Evolutionary conservation across 2,888 invertebrate species (phyloP).

Genomic region (Rhamnusium bicolor): DNA sequence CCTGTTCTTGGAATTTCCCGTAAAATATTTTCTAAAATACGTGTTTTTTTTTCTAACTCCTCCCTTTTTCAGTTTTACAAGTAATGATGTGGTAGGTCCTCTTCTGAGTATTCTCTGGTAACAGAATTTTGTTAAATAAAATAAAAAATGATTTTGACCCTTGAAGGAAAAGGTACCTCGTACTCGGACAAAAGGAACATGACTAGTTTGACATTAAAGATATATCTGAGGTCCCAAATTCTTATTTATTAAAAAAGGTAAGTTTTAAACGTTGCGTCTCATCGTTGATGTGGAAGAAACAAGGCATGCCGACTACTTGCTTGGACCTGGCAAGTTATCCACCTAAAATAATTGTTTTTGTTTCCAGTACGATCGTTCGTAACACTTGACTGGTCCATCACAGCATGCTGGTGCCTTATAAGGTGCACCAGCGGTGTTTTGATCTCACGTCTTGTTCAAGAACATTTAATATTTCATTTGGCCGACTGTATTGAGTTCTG

Average conservation of each 20-base stretch:
- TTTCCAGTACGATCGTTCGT: background rate
- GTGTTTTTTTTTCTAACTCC: background rate
- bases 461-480: background rate
- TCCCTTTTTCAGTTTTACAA: background rate
- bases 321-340: conserved; percentile 20
- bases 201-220: background rate
- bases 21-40: background rate
- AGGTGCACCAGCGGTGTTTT: background rate
- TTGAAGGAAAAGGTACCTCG: background rate
- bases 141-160: background rate
- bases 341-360: conserved; percentile 8
- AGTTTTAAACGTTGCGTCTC: conserved; percentile 31
- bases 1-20: conserved; percentile 1
- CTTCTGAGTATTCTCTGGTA: background rate
- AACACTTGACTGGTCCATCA: conserved; percentile 32
- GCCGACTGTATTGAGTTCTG: conserved; percentile 14
- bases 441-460: background rate
- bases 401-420: conserved; percentile 42
- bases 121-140: background rate
- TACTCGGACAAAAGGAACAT: conserved; percentile 7
- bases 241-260: conserved; percentile 31
- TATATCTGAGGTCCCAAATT: conserved; percentile 34
- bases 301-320: conserved; percentile 31
- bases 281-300: conserved; percentile 18
- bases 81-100: conserved; percentile 2